phyloP scores from a whole-genome alignment of 2,888 invertebrate species.

The Tuta absoluta region DNA sequence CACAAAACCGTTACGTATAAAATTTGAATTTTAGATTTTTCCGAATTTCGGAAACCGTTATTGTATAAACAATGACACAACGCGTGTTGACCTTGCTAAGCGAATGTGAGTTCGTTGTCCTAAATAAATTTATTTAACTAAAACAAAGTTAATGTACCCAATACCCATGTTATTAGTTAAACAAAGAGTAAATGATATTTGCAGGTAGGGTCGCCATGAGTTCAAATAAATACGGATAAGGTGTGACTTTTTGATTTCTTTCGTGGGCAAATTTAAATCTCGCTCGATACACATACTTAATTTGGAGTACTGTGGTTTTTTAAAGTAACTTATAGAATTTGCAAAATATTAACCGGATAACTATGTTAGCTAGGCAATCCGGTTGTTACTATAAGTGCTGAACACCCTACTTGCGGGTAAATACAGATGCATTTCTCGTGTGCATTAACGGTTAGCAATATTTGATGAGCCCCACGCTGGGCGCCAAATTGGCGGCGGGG shows the following conservation, averaged over 20 bases:
- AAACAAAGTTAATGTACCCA: slow-evolving; percentile 27
- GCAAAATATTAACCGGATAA: background rate
- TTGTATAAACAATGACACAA: slow-evolving; percentile 19
- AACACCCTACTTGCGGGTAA: background rate
- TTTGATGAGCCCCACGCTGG: slow-evolving; percentile 1
- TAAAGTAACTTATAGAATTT: background rate
- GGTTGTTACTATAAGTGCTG: no score
- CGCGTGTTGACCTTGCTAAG: slow-evolving; percentile 44
- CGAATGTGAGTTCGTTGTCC: slow-evolving; percentile 52
- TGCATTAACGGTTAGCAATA: background rate
- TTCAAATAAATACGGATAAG: no score
- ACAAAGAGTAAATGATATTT: background rate
- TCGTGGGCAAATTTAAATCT: no score
- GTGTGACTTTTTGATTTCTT: no score
- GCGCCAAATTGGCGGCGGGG: slow-evolving; percentile 4
- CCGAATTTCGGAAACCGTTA: slow-evolving; percentile 26
- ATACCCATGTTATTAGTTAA: slow-evolving; percentile 10
- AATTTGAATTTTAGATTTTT: slow-evolving; percentile 28
- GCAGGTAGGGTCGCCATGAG: background rate
- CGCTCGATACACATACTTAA: background rate
- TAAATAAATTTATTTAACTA: slow-evolving; percentile 23
- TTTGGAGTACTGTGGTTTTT: no score
- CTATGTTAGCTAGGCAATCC: no score
- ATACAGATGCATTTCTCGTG: slow-evolving; percentile 9
- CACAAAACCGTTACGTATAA: slow-evolving; percentile 16